Evolutionary conservation across 2,113 vertebrate species (phyloP).

Genomic region (Protomyctophum bolini): DNA sequence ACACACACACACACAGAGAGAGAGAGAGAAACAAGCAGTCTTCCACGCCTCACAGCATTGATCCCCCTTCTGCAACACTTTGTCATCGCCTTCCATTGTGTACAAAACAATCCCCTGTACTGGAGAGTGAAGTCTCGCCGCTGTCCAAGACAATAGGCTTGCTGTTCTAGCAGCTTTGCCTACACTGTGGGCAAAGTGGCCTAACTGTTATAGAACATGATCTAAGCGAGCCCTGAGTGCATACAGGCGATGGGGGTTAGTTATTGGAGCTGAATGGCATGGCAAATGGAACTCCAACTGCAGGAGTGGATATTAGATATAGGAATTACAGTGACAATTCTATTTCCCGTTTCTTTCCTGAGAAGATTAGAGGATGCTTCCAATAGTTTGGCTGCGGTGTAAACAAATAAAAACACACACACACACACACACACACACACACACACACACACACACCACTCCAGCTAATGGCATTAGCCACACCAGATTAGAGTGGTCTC

Average conservation of each 20-base stretch:
- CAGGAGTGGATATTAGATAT: neutral
- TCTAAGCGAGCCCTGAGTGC: neutral
- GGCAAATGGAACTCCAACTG: neutral
- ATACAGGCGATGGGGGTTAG: neutral
- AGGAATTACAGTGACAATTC: neutral
- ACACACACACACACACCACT: constrained; percentile 7
- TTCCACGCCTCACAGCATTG: constrained; percentile 44
- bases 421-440: neutral
- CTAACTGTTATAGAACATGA: neutral
- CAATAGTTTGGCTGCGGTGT: neutral
- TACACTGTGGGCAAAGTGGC: neutral
- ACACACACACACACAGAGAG: constrained; percentile 20
- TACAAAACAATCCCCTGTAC: constrained; percentile 32
- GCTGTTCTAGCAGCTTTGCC: constrained; percentile 23
- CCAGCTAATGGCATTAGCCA: constrained; percentile 29
- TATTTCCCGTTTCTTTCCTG: neutral
- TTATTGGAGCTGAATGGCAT: constrained; percentile 2
- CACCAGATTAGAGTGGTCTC: constrained; percentile 35
- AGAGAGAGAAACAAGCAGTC: constrained; percentile 24
- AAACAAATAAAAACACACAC: neutral
- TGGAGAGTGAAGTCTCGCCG: neutral
- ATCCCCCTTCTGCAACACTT: constrained; percentile 60
- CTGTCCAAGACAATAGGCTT: constrained; percentile 30
- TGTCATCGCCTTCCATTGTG: constrained; percentile 62
- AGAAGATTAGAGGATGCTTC: constrained; percentile 1